These are phyloP conservation scores for Protophormia terraenovae DNA, from an alignment of 2,888 invertebrate species.

Conservation along the genomic window DNA sequence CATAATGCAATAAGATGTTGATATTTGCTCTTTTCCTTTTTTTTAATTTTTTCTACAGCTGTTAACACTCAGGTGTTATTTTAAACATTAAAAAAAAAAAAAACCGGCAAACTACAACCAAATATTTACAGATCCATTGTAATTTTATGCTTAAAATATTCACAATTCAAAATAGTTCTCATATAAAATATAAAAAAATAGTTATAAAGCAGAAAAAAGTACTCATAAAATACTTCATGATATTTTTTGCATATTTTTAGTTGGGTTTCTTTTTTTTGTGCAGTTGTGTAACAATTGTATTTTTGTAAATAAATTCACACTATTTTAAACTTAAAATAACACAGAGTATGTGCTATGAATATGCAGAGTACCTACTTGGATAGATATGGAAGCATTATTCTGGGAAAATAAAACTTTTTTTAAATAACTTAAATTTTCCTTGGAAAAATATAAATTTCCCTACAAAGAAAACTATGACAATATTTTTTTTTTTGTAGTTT, in stretches of 20 bases:
- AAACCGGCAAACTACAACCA: slow-evolving; percentile 31
- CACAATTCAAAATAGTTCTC: slow-evolving; percentile 48
- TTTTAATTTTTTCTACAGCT: too few relatives aligned
- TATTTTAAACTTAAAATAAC: slow-evolving; percentile 4
- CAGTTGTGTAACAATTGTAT: slow-evolving; percentile 44
- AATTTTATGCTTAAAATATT: slow-evolving; percentile 39
- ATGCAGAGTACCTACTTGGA: background rate
- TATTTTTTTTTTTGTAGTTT: background rate
- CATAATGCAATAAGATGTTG: slow-evolving; percentile 16
- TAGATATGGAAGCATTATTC: background rate
- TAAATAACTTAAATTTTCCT: background rate
- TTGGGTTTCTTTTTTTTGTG: background rate
- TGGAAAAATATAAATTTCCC: background rate
- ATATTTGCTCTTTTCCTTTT: background rate
- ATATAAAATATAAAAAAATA: background rate
- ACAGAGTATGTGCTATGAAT: background rate
- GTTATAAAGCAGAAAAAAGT: background rate
- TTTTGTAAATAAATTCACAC: slow-evolving; percentile 34
- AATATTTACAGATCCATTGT: slow-evolving; percentile 39
- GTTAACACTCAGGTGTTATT: slow-evolving; percentile 50
- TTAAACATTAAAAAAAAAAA: slow-evolving; percentile 36
- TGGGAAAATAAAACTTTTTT: slow-evolving; percentile 34
- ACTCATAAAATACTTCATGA: slow-evolving; percentile 21
- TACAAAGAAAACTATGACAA: background rate
- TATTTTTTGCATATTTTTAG: background rate